Base-by-base conservation (phyloP, 2,888 invertebrate species). In the Horisme vitalbata region DNA sequence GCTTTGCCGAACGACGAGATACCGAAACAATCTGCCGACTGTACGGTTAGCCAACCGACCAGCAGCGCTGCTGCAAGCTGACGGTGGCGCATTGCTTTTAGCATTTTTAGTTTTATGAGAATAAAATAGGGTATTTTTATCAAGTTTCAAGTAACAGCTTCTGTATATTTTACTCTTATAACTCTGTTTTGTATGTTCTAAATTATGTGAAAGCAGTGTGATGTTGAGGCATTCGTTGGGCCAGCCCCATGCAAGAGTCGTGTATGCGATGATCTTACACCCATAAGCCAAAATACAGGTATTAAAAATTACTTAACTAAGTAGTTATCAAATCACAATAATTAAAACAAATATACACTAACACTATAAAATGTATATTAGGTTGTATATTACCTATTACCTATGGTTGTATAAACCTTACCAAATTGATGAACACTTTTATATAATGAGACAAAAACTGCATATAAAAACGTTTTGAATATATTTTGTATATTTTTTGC, bases 1-100 rank as follows among this genome's bases (percentile, higher is more conserved):
- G 86, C 85, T 58, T 83, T 82, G 41, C 87, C 87, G 52, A 86
- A 86, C 5, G 86, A 84, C 2, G 85, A 85, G 37, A 85, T 83
- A 26, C 85, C 85, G 53, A 86, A 84, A 31, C 76, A 71, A 45
- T 80, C 63, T 13, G 65, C 52, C 5, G 65, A 64, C 52, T 73
- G 66, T 41, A 75, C 61, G 23, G 61, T 61, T 38, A 79, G 52
- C 68, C 70, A 74, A 24, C 68, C 68, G 34, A 68, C 54, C 10
- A 75, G 57, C 36, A 78, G 31, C 12, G 63, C 30, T 43, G 63
- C 46, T 27, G 55, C 45, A 6, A 61, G 14, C 24, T 57, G 58
- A 28, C 53, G 50, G 30, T 44, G 57, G 46, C 43, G 49, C 57
- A 55, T 66, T 47, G 46, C 63, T 37, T 43, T 46, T 13, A 39